These are phyloP conservation scores for Nematolebias whitei DNA, from an alignment of 2,113 vertebrate species.

Conservation along the genomic window DNA sequence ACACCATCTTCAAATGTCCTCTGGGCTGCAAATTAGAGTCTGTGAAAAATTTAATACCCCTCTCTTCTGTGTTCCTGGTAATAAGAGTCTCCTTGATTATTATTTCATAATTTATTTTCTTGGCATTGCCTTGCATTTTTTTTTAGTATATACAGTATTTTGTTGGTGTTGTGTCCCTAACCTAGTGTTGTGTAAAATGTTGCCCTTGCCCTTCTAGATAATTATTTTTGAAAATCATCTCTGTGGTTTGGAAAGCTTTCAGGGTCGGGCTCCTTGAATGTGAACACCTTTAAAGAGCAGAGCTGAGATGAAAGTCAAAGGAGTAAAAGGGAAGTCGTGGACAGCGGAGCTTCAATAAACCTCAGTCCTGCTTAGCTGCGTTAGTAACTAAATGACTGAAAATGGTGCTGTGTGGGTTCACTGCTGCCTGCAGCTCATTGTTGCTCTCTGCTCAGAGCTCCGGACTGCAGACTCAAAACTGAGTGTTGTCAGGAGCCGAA, in stretches of 20 bases:
- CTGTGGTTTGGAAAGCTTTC: slow-evolving; percentile 5
- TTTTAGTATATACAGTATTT: slow-evolving; percentile 23
- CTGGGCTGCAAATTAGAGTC: slow-evolving; percentile 56
- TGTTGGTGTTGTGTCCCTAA: slow-evolving; percentile 17
- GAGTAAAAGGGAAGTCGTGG: slow-evolving; percentile 8
- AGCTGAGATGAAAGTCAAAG: background rate
- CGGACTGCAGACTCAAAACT: background rate
- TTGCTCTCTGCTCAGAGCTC: background rate
- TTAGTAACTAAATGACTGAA: slow-evolving; percentile 7
- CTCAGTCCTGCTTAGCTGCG: background rate
- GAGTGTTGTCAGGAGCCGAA: background rate
- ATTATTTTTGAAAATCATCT: slow-evolving; percentile 24
- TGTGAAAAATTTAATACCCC: slow-evolving; percentile 63
- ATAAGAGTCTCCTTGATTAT: slow-evolving; percentile 45
- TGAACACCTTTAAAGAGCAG: slow-evolving; percentile 23
- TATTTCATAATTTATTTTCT: slow-evolving; percentile 41
- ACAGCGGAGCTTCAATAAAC: background rate
- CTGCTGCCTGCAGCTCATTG: background rate
- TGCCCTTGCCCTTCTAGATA: slow-evolving; percentile 24
- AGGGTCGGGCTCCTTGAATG: background rate
- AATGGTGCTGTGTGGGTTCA: background rate
- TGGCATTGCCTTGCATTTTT: slow-evolving; percentile 23
- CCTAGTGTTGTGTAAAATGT: slow-evolving; percentile 19
- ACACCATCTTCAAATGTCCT: slow-evolving; percentile 53
- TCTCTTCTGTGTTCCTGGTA: slow-evolving; percentile 51